These are phyloP conservation scores for Bombus difficillimus DNA, from an alignment of 1,140 invertebrate genomes.

Conservation along the genomic window DNA sequence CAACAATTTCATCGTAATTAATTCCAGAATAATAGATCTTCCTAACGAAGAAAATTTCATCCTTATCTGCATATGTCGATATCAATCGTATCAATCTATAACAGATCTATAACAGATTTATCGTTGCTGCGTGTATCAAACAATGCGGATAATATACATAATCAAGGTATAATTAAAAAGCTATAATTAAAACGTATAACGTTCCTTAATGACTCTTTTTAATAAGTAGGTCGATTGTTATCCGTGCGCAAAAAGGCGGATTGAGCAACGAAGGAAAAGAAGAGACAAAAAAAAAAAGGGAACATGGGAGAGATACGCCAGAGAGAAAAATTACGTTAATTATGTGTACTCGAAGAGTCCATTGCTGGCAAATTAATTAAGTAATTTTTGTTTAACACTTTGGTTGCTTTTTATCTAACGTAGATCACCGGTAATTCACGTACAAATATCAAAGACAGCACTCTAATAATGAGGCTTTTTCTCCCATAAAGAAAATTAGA, in stretches of 20 bases:
- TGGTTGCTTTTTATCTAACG: neutral
- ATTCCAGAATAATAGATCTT: neutral
- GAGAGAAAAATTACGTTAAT: constrained; percentile 5
- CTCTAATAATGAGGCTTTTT: too few species aligned
- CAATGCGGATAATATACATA: neutral
- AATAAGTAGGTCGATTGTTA: constrained; percentile 33
- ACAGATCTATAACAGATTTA: neutral
- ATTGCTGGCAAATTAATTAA: neutral
- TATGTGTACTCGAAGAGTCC: neutral
- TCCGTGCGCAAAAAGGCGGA: neutral
- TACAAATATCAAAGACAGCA: too few species aligned
- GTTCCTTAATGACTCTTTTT: neutral
- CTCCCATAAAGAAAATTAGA: neutral
- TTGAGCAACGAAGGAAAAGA: neutral
- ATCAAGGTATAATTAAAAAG: too few species aligned
- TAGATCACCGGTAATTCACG: too few species aligned
- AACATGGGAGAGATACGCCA: neutral
- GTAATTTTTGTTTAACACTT: neutral
- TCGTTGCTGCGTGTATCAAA: neutral
- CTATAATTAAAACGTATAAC: neutral
- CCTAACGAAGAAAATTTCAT: constrained; percentile 13
- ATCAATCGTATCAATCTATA: neutral
- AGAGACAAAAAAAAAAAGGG: neutral
- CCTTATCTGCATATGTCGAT: neutral
- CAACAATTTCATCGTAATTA: neutral